Base-by-base conservation (phyloP, 2,888 invertebrate genomes). In the Peribatodes rhomboidaria region DNA sequence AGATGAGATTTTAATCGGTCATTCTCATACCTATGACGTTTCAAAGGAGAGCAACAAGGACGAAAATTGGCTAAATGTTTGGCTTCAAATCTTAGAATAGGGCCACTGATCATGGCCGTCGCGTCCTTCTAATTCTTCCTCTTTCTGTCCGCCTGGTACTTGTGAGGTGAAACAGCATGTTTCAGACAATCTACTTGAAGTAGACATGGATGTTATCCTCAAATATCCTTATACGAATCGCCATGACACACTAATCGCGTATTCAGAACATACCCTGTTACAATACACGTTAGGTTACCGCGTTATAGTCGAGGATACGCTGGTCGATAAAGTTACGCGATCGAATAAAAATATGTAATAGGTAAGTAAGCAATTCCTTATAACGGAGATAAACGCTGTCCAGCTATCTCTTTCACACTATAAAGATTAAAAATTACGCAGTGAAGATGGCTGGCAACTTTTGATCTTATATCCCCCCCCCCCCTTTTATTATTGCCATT, bases 161-260 rank as follows among this genome's bases (percentile, higher is more conserved):
- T 49, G 9, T 0, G 13, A 27, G n/a, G 46, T n/a, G n/a, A 14
- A 49, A 49, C 16, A 49, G 7, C 16, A 31, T 16, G 31, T 49
- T 49, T 49, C 47, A 49, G 47, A 16, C 31, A 16, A 18, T n/a
- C 13, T 1, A 27, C 46, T 7, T 27, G n/a, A 1, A 20, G 16
- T 35, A 37, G 46, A 53, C 39, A 55, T 55, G 33, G 1, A 10
- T 42, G 3, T 44, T 59, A 59, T 22, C 46, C 65, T 65, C 56
- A 62, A 68, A 68, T 68, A 55, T 52, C 68, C 65, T 63, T 68
- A 61, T 65, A 57, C 49, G 58, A 20, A 10, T 62, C 33, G 42
- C 68, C 68, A 22, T 68, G 68, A 68, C 68, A 65, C 27, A 57
- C 42, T 49, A 68, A 60, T 65, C 56, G 44, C 18, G 62, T 68